These are phyloP conservation scores for Ceyx margarethae DNA, from an alignment of 2,113 vertebrate genomes.

Conservation along the genomic window DNA sequence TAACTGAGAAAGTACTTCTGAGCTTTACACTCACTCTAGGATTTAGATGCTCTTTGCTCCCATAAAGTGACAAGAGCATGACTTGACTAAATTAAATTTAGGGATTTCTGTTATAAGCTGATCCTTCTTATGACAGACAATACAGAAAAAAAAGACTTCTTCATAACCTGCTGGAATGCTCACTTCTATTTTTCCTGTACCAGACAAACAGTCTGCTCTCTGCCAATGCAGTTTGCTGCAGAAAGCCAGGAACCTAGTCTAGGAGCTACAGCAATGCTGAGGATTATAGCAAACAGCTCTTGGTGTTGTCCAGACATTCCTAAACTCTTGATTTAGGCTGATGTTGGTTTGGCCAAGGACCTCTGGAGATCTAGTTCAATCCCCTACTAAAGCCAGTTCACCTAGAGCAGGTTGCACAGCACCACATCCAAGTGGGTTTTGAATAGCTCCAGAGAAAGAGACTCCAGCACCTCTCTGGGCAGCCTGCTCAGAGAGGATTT, in stretches of 20 bases:
- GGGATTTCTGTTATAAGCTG: neutral
- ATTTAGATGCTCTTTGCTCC: neutral
- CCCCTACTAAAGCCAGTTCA: no score
- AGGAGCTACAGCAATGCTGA: neutral
- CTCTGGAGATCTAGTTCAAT: no score
- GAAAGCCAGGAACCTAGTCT: neutral
- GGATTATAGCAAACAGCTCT: neutral
- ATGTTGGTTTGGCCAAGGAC: neutral
- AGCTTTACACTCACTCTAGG: neutral
- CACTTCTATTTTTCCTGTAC: neutral
- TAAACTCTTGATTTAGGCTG: neutral
- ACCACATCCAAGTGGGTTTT: no score
- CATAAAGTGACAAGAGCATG: constrained; percentile 1
- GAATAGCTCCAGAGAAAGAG: no score
- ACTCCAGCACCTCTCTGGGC: no score
- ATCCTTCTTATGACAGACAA: neutral
- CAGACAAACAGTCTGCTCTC: neutral
- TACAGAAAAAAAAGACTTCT: neutral
- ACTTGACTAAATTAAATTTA: neutral
- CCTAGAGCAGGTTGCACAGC: no score
- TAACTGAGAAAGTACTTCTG: neutral
- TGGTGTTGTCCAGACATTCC: neutral
- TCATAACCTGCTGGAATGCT: neutral
- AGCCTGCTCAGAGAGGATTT: neutral
- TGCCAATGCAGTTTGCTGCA: neutral